Evolutionary conservation across 2,797 vertebrate genomes (phyloP).

Genomic region (Aldrovandia affinis): DNA sequence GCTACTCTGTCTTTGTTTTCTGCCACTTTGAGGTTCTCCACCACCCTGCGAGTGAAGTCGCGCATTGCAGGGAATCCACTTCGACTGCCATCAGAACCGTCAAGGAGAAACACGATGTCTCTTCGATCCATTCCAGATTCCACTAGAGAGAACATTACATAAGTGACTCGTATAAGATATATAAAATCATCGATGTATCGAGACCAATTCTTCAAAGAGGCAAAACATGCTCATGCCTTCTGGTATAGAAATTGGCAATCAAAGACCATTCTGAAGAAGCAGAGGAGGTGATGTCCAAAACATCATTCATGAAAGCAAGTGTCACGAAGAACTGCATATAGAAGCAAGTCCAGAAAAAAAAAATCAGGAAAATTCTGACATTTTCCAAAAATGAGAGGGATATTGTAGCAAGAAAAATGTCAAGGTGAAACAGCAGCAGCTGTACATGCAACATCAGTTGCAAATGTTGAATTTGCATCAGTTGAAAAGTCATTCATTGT

Average conservation of each 20-base stretch:
- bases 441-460: neutral
- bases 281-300: neutral
- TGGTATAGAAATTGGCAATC: neutral
- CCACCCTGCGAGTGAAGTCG: conserved; percentile 37
- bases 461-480: too few relatives aligned
- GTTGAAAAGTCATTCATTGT: neutral
- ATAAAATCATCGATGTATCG: neutral
- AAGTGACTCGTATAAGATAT: neutral
- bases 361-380: neutral
- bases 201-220: neutral
- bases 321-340: neutral
- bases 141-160: conserved; percentile 13
- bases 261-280: neutral
- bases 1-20: conserved; percentile 34
- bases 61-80: conserved; percentile 34
- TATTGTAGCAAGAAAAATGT: neutral
- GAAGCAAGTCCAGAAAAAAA: neutral
- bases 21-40: conserved; percentile 38
- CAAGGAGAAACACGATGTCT: conserved; percentile 37
- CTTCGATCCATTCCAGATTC: conserved; percentile 33
- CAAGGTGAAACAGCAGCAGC: neutral
- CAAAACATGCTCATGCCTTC: neutral
- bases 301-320: neutral
- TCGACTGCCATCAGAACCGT: conserved; percentile 38
- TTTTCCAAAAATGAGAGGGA: neutral